A percentile compares a stretch with the other conserved stretches of the same genome.
These are phyloP conservation scores for Pipistrellus nathusii DNA, from an alignment of 2,797 vertebrate genomes.

Conservation along the genomic window DNA sequence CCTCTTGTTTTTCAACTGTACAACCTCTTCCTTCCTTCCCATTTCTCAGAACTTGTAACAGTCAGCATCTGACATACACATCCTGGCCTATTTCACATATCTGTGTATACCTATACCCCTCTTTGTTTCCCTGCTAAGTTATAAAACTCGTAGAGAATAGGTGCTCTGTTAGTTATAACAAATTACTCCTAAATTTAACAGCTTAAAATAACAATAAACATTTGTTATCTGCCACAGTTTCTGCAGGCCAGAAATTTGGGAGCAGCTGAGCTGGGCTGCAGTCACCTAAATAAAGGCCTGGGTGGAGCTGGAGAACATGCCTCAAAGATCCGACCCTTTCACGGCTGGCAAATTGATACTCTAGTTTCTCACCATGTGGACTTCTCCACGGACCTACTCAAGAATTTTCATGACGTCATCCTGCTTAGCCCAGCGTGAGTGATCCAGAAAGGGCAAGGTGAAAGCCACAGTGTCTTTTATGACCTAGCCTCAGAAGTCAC, in stretches of 20 bases:
- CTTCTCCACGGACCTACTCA: background rate
- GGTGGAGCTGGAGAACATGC: background rate
- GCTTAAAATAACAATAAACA: background rate
- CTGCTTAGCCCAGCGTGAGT: background rate
- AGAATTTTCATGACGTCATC: background rate
- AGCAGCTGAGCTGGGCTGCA: background rate
- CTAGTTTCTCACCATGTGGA: background rate
- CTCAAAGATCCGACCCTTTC: no score
- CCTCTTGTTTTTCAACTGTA: background rate
- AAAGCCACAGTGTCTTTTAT: background rate
- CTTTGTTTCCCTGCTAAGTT: slow-evolving; percentile 41
- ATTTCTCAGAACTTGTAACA: background rate
- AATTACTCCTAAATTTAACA: background rate
- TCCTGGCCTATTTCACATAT: background rate
- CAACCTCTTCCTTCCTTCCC: background rate
- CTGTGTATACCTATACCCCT: background rate
- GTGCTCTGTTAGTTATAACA: slow-evolving; percentile 8
- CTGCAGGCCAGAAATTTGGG: background rate
- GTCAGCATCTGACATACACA: background rate
- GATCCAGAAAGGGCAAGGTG: background rate
- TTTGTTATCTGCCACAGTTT: background rate
- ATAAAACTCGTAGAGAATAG: background rate
- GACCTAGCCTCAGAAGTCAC: background rate
- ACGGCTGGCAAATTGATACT: background rate
- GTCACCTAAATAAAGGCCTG: background rate